Base-by-base conservation (phyloP, 2,113 vertebrate species). In the Syrmaticus mikado region DNA sequence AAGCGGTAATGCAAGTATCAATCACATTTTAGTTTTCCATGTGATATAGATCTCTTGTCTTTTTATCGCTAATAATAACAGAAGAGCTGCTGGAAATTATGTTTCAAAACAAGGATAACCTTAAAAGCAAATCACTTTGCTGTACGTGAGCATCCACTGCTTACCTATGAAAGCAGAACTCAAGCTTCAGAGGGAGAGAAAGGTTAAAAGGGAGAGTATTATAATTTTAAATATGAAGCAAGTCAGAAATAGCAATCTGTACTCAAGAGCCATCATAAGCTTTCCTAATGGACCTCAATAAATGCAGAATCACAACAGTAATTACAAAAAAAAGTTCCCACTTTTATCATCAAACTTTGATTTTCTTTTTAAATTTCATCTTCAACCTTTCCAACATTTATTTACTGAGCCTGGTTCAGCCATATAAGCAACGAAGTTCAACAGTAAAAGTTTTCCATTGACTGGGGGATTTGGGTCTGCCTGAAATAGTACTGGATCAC, bases 81-180 rank as follows among this genome's bases (percentile, higher is more conserved):
- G 36, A 73, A 53, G 14, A 20, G 9, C 17, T 85, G 28, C 14
- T 61, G 55, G 34, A 58, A 43, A 43, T 70, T 62, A 32, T 15
- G 32, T 65, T 78, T 45, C 24, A 86, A 86, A 88, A 88, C 30
- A 60, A 65, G 20, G 13, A 52, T 14, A 88, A 88, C 15, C 46
- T 86, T 66, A 57, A 41, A 27, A 74, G 19, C 15, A 46, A 52
- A 80, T 70, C 21, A 82, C 48, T 68, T 74, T 76, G 19, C 18
- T 76, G n/a, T 34, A 14, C 10, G 9, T 43, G 28, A 52, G 18
- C 50, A 55, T 55, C 17, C 73, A 27, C 73, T 6, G 28, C 21
- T 85, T 82, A 76, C 28, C 28, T 70, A 80, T 92, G 74, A 78
- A 71, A 91, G 60, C 3, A 87, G 43, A 94, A 94, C n/a, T 48